A percentile compares a stretch with the other conserved stretches of the same genome.
These are phyloP conservation scores for Cepaea nemoralis DNA, from an alignment of 1,140 invertebrate species.

Conservation along the genomic window DNA sequence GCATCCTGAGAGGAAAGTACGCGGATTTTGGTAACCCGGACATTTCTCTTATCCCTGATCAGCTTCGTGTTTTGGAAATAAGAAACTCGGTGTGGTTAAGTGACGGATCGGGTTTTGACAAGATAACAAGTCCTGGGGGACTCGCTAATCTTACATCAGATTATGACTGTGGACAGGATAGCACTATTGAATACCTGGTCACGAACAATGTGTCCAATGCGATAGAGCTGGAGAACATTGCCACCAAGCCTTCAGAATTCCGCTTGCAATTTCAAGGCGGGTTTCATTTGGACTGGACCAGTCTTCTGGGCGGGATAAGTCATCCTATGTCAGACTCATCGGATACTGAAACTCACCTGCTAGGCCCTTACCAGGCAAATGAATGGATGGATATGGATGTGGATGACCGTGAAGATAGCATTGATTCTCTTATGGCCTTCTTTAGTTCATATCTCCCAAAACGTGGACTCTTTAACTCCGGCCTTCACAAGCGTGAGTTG, in stretches of 20 bases:
- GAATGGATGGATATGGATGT: too few relatives aligned
- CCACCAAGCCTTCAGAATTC: background rate
- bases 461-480: background rate
- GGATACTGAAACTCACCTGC: too few relatives aligned
- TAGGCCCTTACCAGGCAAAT: background rate
- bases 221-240: background rate
- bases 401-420: too few relatives aligned
- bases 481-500: background rate
- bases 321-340: too few relatives aligned
- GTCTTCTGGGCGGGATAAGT: too few relatives aligned
- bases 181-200: slow-evolving; percentile 19
- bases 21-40: background rate
- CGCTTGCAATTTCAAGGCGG: too few relatives aligned
- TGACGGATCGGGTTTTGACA: background rate
- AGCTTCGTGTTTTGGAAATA: slow-evolving; percentile 2
- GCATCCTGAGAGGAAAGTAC: slow-evolving; percentile 1
- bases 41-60: slow-evolving; percentile 12
- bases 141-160: background rate
- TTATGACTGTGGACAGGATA: slow-evolving; percentile 30
- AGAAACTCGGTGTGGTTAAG: slow-evolving; percentile 3
- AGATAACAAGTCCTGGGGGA: background rate
- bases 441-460: background rate
- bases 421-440: background rate
- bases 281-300: too few relatives aligned
- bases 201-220: background rate